Percentiles rank a stretch among this genome's conserved stretches.
phyloP scores from a whole-genome alignment of 2,888 invertebrate species.

The Drosophila sordidula region DNA sequence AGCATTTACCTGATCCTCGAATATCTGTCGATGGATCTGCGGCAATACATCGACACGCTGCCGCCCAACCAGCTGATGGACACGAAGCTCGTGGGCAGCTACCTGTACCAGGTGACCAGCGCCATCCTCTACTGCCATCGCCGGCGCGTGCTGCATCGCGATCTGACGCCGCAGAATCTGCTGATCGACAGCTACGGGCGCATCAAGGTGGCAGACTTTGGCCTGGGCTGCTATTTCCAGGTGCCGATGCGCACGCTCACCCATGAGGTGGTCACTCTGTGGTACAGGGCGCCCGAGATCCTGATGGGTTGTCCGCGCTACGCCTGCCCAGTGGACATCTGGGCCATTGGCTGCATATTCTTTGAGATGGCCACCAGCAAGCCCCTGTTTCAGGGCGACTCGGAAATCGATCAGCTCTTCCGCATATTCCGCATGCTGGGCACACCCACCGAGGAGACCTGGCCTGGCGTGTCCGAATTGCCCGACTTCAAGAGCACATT shows the following conservation, averaged over 20 bases:
- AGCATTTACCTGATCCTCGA: constrained; percentile 97
- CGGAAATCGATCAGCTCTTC: constrained; percentile 97
- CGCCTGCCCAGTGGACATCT: constrained; percentile 96
- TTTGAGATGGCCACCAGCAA: constrained; percentile 92
- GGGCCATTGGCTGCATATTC: constrained; percentile 98
- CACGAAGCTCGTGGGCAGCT: constrained; percentile 88
- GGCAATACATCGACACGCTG: constrained; percentile 3
- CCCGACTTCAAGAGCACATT: constrained; percentile 94
- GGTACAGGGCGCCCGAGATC: constrained; percentile 98
- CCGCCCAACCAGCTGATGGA: constrained; percentile 91
- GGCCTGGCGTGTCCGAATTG: constrained; percentile 92
- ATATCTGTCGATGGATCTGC: constrained; percentile 94
- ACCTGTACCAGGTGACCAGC: constrained; percentile 93
- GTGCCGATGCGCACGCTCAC: constrained; percentile 96
- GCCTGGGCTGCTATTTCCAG: constrained; percentile 95
- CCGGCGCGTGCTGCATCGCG: constrained; percentile 94
- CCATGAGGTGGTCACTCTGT: constrained; percentile 97
- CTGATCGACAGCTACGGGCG: constrained; percentile 93
- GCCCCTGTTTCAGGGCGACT: constrained; percentile 97
- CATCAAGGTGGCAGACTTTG: constrained; percentile 97
- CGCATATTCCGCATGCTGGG: constrained; percentile 96
- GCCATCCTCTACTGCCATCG: constrained; percentile 96
- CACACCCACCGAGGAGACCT: constrained; percentile 93
- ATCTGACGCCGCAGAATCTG: constrained; percentile 97
- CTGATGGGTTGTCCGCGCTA: constrained; percentile 95